Percentiles rank a stretch among this genome's conserved stretches.
These are phyloP conservation scores for Perizoma flavofasciatum DNA, from an alignment of 2,888 invertebrate species.

Conservation along the genomic window DNA sequence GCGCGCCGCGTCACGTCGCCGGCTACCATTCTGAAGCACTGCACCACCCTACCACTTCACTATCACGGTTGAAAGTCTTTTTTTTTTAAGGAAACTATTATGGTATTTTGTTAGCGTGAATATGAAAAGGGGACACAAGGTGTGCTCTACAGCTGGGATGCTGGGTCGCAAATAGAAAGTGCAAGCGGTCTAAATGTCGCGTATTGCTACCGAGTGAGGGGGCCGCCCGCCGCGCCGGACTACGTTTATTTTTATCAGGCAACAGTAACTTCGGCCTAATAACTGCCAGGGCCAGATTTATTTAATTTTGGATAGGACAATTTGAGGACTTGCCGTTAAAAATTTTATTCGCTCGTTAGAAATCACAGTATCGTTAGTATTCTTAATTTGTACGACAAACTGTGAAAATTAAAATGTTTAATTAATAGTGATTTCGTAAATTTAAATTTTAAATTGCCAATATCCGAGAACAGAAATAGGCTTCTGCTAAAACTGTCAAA, in stretches of 20 bases:
- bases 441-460: background rate
- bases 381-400: background rate
- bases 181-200: constrained; percentile 75
- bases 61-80: constrained; percentile 1
- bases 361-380: too few species aligned
- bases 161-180: constrained; percentile 72
- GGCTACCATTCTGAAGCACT: constrained; percentile 63
- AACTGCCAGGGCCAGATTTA: constrained; percentile 62
- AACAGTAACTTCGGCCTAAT: constrained; percentile 62
- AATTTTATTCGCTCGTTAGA: too few species aligned
- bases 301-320: constrained; percentile 61
- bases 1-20: constrained; percentile 80
- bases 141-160: constrained; percentile 47
- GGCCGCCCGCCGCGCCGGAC: constrained; percentile 42
- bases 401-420: constrained; percentile 1
- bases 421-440: background rate
- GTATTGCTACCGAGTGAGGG: constrained; percentile 42
- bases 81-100: constrained; percentile 1
- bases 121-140: constrained; percentile 9
- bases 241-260: constrained; percentile 64
- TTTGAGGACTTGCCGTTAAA: constrained; percentile 32
- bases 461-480: background rate
- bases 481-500: background rate
- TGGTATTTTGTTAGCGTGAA: constrained; percentile 21
- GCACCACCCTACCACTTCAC: constrained; percentile 48